Conservation (phyloP, 1,140 invertebrate genomes). For the Papilio machaon region DNA sequence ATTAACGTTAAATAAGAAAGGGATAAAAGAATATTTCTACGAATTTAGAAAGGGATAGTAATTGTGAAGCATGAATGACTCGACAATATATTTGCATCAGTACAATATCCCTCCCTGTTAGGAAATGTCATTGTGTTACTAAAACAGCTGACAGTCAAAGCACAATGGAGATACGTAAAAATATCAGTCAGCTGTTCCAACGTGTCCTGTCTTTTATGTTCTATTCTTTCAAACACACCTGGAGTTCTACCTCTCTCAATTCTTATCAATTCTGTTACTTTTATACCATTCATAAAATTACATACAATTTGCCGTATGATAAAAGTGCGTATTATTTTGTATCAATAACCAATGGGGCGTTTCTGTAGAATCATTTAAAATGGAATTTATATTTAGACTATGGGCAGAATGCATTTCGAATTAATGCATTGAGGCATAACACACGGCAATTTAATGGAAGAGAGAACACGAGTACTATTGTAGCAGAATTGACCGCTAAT, state of each 20-base stretch:
- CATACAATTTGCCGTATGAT: no score
- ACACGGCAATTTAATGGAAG: constrained; percentile 39
- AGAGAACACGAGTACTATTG: constrained; percentile 2
- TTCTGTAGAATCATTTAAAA: background rate
- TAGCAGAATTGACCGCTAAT: constrained; percentile 24
- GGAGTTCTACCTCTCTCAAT: background rate
- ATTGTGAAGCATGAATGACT: background rate
- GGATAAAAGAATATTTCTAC: background rate
- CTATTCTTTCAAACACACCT: background rate
- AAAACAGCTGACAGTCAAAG: constrained; percentile 20
- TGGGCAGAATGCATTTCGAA: constrained; percentile 1
- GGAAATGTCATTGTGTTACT: constrained; percentile 19
- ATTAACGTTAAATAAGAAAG: background rate
- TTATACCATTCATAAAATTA: no score
- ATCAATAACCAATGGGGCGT: background rate
- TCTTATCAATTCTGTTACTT: no score
- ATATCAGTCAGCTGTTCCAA: background rate
- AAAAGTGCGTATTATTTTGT: no score
- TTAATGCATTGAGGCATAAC: constrained; percentile 20
- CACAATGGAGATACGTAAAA: background rate
- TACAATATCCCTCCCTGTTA: constrained; percentile 9
- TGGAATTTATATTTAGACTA: background rate
- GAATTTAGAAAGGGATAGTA: background rate
- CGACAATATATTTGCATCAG: background rate
- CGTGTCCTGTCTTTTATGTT: background rate